These are phyloP conservation scores for Drosophila paramelanica DNA, from an alignment of 2,888 invertebrate species.

Conservation along the genomic window DNA sequence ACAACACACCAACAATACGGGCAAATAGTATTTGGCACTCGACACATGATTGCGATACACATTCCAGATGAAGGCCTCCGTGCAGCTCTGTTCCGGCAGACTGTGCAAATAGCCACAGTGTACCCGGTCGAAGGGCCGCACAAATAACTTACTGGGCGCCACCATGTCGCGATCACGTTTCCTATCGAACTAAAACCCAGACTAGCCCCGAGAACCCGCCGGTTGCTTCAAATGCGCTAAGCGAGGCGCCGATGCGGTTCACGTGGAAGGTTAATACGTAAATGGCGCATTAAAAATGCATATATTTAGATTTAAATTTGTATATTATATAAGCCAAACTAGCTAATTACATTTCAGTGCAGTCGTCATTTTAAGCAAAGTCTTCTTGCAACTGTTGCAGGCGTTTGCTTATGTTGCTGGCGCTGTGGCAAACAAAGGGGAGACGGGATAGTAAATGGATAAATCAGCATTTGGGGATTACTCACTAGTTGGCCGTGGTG, in stretches of 20 bases:
- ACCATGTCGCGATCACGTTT: conserved; percentile 40
- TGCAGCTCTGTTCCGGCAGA: conserved; percentile 53
- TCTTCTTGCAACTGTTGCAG: conserved; percentile 21
- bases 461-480: neutral
- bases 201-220: neutral
- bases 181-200: conserved; percentile 20
- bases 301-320: neutral
- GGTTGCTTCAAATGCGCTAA: neutral
- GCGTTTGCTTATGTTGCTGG: conserved; percentile 34
- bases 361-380: neutral
- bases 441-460: neutral
- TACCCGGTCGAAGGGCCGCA: conserved; percentile 34
- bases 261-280: conserved; percentile 48
- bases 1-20: conserved; percentile 53
- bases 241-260: conserved; percentile 4
- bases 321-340: conserved; percentile 7
- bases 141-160: conserved; percentile 51
- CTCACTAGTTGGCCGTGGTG: conserved; percentile 58
- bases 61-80: conserved; percentile 58
- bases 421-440: conserved; percentile 25
- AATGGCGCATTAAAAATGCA: conserved; percentile 14
- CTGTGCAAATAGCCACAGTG: conserved; percentile 50
- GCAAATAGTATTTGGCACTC: conserved; percentile 57
- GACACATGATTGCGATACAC: conserved; percentile 66
- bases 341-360: conserved; percentile 1